Conservation (phyloP, 2,888 invertebrate genomes). For the Cryptus armator region DNA sequence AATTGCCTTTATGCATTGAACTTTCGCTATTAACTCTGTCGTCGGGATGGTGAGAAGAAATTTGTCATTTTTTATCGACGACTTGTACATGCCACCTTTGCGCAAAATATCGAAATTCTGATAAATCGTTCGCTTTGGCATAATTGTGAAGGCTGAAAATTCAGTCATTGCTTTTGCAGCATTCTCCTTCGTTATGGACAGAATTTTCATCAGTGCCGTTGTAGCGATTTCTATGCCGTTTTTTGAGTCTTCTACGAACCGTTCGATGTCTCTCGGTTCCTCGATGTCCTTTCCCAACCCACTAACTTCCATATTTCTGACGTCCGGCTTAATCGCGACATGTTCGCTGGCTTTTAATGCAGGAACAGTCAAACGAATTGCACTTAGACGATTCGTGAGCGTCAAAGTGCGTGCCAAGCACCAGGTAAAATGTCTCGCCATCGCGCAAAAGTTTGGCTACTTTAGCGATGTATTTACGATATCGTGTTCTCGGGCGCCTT, state of each 20-base stretch:
- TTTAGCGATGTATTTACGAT: background rate
- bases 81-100: slow-evolving; percentile 57
- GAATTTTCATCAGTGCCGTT: slow-evolving; percentile 29
- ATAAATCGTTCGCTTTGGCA: slow-evolving; percentile 50
- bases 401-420: slow-evolving; percentile 38
- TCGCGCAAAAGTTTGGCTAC: background rate
- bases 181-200: slow-evolving; percentile 32
- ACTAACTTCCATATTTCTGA: background rate
- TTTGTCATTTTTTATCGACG: slow-evolving; percentile 63
- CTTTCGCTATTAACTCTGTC: slow-evolving; percentile 54
- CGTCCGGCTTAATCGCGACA: background rate
- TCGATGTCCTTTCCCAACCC: slow-evolving; percentile 9
- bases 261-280: slow-evolving; percentile 33
- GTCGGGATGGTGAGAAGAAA: slow-evolving; percentile 57
- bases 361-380: background rate
- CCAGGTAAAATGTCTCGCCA: slow-evolving; percentile 61
- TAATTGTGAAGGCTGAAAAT: slow-evolving; percentile 48
- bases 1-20: slow-evolving; percentile 31
- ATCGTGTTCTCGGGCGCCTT: background rate
- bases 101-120: slow-evolving; percentile 63
- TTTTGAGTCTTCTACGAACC: slow-evolving; percentile 2
- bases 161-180: slow-evolving; percentile 40
- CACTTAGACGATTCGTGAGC: slow-evolving; percentile 12
- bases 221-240: background rate
- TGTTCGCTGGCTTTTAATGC: background rate